Evolutionary conservation across 2,888 invertebrate genomes (phyloP).

Genomic region (Psylliodes chrysocephalus): DNA sequence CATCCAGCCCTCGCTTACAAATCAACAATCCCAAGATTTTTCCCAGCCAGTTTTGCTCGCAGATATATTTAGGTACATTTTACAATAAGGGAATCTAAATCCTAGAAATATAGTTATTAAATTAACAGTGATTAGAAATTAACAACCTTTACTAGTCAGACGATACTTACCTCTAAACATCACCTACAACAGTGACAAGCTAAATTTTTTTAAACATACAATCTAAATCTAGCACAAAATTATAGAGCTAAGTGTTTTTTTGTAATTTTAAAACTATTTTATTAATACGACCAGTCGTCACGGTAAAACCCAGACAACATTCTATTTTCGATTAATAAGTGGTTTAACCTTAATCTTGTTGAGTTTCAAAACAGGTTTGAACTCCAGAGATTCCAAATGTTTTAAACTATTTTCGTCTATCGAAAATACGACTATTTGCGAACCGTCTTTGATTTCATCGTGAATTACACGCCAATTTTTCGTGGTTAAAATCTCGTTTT

Average conservation of each 20-base stretch:
- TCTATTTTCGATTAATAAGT: too few species aligned
- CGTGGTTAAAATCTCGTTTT: not conserved
- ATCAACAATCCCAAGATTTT: not conserved
- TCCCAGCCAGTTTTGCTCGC: not conserved
- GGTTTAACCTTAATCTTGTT: conserved; percentile 8
- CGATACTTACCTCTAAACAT: conserved; percentile 2
- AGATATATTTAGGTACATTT: not conserved
- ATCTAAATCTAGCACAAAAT: not conserved
- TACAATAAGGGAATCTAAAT: not conserved
- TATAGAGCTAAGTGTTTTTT: too few species aligned
- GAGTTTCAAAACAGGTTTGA: conserved; percentile 3
- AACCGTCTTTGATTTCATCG: conserved; percentile 7
- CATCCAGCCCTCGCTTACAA: not conserved
- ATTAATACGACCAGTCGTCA: not conserved
- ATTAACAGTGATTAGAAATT: not conserved
- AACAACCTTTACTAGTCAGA: not conserved
- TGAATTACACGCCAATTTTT: conserved; percentile 24
- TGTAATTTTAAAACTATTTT: too few species aligned
- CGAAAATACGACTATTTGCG: conserved; percentile 13
- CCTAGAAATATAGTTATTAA: not conserved
- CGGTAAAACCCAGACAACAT: not conserved
- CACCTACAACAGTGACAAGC: not conserved
- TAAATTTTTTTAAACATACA: conserved; percentile 1
- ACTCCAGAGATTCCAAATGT: not conserved
- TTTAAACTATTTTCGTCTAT: conserved; percentile 12